Conservation (phyloP, 2,797 vertebrate species). For the Lepidocolaptes lacrymiger region DNA sequence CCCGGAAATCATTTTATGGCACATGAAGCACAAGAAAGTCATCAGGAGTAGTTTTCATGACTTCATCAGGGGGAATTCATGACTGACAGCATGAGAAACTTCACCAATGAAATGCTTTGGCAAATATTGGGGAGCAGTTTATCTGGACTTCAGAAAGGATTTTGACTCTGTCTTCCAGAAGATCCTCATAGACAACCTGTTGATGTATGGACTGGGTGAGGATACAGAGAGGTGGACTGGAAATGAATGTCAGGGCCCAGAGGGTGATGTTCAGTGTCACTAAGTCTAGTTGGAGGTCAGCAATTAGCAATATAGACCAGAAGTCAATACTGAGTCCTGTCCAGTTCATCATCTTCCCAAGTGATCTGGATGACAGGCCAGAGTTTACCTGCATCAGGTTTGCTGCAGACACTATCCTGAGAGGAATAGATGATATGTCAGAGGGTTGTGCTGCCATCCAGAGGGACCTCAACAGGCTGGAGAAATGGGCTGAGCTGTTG, state of each 20-base stretch:
- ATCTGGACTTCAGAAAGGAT: background rate
- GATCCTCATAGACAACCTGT: background rate
- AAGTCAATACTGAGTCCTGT: background rate
- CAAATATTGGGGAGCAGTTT: background rate
- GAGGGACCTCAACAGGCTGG: background rate
- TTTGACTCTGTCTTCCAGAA: background rate
- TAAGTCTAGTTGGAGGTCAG: background rate
- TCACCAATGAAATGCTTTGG: background rate
- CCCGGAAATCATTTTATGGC: background rate
- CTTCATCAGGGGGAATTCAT: fast-evolving
- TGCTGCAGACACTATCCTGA: background rate
- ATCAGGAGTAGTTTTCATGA: background rate
- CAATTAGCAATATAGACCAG: background rate
- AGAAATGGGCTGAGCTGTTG: background rate
- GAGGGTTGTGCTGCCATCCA: background rate
- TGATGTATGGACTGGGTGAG: background rate
- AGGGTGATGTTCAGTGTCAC: background rate
- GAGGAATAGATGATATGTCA: background rate
- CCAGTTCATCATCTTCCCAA: background rate
- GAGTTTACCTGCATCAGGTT: background rate
- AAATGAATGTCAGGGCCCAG: background rate
- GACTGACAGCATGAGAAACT: background rate
- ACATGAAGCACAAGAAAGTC: background rate
- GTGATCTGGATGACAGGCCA: background rate
- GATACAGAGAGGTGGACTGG: background rate